These are phyloP conservation scores for Hypotaenidia okinawae DNA, from an alignment of 2,797 vertebrate genomes.

Conservation along the genomic window DNA sequence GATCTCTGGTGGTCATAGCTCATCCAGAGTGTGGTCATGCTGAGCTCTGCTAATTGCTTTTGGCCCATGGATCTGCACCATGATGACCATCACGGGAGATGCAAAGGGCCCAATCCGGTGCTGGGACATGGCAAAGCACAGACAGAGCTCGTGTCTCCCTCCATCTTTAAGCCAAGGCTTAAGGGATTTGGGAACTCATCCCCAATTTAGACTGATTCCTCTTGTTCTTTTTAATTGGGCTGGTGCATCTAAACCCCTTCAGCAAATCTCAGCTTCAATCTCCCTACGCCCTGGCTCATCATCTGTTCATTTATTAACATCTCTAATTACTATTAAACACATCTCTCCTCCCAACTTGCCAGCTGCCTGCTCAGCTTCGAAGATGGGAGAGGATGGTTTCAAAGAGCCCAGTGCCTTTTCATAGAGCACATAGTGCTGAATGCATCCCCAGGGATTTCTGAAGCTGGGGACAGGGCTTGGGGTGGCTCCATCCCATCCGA, in stretches of 20 bases:
- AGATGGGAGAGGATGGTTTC: not conserved
- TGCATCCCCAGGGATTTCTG: not conserved
- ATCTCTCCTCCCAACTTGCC: not conserved
- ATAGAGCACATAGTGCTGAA: not conserved
- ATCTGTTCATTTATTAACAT: constrained; percentile 41
- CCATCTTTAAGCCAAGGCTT: not conserved
- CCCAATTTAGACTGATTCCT: not conserved
- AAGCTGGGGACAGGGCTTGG: no score
- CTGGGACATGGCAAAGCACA: rapidly evolving
- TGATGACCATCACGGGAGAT: rapidly evolving
- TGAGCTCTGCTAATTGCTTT: no score
- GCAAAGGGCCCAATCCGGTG: not conserved
- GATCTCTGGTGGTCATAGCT: rapidly evolving
- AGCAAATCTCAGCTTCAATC: constrained; percentile 23
- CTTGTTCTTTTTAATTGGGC: constrained; percentile 32
- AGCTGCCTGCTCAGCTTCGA: not conserved
- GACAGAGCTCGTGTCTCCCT: not conserved
- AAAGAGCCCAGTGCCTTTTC: not conserved
- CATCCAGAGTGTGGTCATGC: rapidly evolving
- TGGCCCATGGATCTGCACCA: not conserved
- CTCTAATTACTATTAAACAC: constrained; percentile 41
- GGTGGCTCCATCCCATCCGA: not conserved
- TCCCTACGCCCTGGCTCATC: not conserved
- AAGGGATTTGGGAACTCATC: not conserved
- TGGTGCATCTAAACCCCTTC: not conserved